A percentile compares a stretch with the other conserved stretches of the same genome.
Evolutionary conservation across 2,888 invertebrate species (phyloP).

Genomic region (Ormia ochracea): DNA sequence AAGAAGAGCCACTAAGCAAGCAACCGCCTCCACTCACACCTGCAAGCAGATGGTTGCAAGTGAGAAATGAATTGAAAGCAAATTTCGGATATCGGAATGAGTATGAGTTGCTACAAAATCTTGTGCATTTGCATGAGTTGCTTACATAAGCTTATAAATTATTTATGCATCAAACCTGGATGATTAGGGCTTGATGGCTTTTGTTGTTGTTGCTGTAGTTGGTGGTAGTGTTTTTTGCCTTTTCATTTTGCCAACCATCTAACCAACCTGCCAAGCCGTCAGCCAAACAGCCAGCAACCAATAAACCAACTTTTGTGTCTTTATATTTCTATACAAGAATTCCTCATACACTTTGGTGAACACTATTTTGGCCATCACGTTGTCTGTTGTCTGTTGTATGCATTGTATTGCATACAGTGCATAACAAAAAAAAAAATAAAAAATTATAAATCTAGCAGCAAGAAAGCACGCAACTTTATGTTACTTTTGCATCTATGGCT

Average conservation of each 20-base stretch:
- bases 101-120: slow-evolving; percentile 44
- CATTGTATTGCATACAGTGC: slow-evolving; percentile 10
- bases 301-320: slow-evolving; percentile 28
- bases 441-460: neutral
- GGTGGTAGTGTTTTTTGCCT: neutral
- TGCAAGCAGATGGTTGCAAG: neutral
- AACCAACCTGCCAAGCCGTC: slow-evolving; percentile 23
- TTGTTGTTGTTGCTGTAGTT: slow-evolving; percentile 1
- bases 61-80: too few relatives aligned
- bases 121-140: slow-evolving; percentile 57
- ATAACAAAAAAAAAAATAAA: neutral
- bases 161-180: slow-evolving; percentile 55
- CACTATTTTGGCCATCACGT: slow-evolving; percentile 51
- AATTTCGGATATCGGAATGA: neutral
- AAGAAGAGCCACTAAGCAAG: neutral
- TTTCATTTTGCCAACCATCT: slow-evolving; percentile 18
- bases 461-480: slow-evolving; percentile 37
- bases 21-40: neutral
- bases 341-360: slow-evolving; percentile 54
- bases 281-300: slow-evolving; percentile 26
- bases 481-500: slow-evolving; percentile 29
- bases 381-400: slow-evolving; percentile 45
- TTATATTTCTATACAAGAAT: slow-evolving; percentile 11
- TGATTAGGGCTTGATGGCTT: slow-evolving; percentile 48
- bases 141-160: slow-evolving; percentile 55